Conservation (phyloP, 2,888 invertebrate genomes). For the Timandra comae region DNA sequence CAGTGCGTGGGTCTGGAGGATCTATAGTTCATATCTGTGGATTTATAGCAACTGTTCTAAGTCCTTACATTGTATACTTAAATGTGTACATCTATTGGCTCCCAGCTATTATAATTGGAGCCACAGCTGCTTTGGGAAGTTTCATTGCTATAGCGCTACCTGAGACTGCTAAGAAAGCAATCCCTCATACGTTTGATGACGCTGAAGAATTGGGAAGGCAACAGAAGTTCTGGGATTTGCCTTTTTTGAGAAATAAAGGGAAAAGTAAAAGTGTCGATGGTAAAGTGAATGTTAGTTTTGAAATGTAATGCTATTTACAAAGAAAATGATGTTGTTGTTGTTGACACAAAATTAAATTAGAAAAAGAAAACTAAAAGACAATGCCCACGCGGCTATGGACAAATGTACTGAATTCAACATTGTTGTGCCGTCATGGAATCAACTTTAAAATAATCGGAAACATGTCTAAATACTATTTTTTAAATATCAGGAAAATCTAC, state of each 20-base stretch:
- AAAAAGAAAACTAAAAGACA: too few species aligned
- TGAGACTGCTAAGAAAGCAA: conserved; percentile 50
- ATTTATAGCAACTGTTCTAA: conserved; percentile 38
- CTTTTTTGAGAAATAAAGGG: conserved; percentile 30
- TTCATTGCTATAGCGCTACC: conserved; percentile 40
- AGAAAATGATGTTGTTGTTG: too few species aligned
- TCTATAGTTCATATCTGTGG: conserved; percentile 46
- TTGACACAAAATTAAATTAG: too few species aligned
- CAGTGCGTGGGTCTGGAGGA: conserved; percentile 44
- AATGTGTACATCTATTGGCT: conserved; percentile 41
- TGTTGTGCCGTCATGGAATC: too few species aligned
- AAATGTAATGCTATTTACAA: conserved; percentile 23
- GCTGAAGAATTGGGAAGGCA: conserved; percentile 42
- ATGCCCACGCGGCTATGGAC: too few species aligned
- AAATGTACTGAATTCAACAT: too few species aligned
- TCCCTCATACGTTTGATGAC: conserved; percentile 59
- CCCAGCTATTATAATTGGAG: conserved; percentile 42
- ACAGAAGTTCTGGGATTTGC: conserved; percentile 42
- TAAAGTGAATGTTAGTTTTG: conserved; percentile 21
- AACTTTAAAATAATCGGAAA: too few species aligned
- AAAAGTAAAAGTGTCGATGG: conserved; percentile 12
- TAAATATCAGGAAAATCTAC: too few species aligned
- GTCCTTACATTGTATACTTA: conserved; percentile 52
- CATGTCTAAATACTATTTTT: too few species aligned
- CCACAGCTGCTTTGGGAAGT: conserved; percentile 31